A percentile compares a stretch with the other conserved stretches of the same genome.
Evolutionary conservation across 1,140 invertebrate genomes (phyloP).

Genomic region (Drosophila trapezifrons): DNA sequence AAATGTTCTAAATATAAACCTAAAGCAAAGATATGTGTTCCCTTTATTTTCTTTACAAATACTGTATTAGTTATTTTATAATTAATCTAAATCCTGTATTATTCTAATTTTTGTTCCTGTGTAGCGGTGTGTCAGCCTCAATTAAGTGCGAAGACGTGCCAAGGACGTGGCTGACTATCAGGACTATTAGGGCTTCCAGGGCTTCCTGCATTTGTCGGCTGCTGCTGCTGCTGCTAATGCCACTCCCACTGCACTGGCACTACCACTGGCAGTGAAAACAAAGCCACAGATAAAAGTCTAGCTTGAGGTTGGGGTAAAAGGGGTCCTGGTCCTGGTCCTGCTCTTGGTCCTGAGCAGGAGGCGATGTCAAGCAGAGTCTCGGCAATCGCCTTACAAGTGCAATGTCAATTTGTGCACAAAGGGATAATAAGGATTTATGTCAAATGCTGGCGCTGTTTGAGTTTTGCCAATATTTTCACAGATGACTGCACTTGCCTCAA

Average conservation of each 20-base stretch:
- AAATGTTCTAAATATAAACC: too few relatives aligned
- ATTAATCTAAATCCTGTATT: too few relatives aligned
- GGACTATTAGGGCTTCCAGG: conserved; percentile 20
- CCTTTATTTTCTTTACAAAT: too few relatives aligned
- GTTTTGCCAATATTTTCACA: conserved; percentile 75
- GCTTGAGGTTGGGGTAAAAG: conserved; percentile 2
- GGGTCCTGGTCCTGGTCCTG: not conserved
- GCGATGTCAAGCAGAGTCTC: conserved; percentile 51
- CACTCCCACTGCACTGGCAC: conserved; percentile 34
- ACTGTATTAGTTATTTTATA: not conserved
- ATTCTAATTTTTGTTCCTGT: not conserved
- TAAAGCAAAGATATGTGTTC: too few relatives aligned
- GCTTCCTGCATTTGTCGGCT: conserved; percentile 46
- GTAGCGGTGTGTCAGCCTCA: conserved; percentile 32
- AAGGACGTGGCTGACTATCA: conserved; percentile 28
- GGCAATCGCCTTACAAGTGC: conserved; percentile 75
- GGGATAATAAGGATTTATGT: conserved; percentile 79
- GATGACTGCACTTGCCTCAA: conserved; percentile 63
- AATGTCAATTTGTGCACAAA: conserved; percentile 77
- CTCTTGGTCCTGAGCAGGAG: not conserved
- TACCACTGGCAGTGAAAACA: conserved; percentile 49
- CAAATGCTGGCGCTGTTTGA: conserved; percentile 72
- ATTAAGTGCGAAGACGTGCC: conserved; percentile 50
- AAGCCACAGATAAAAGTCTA: conserved; percentile 50
- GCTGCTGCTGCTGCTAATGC: conserved; percentile 44